Conservation (phyloP, 2,888 invertebrate species). For the Drosophila lacicola region DNA sequence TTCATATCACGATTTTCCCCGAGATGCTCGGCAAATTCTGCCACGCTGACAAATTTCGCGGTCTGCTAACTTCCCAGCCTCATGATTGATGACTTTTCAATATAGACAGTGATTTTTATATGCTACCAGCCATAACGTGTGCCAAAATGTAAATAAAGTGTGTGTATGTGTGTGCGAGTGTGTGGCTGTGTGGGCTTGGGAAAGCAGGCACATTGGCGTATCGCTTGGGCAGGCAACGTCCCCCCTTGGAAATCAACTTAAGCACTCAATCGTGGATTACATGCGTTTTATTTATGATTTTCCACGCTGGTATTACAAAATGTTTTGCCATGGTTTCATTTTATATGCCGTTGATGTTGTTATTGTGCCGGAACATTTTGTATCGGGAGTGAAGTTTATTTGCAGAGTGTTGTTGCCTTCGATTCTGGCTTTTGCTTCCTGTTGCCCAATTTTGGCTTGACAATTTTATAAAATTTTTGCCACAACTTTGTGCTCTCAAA, state of each 20-base stretch:
- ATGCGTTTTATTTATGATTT: conserved; percentile 82
- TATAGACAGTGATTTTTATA: conserved; percentile 57
- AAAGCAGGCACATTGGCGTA: conserved; percentile 16
- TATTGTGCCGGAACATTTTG: conserved; percentile 19
- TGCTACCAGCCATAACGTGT: conserved; percentile 57
- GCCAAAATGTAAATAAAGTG: conserved; percentile 71
- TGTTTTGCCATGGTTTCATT: conserved; percentile 60
- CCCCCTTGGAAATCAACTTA: conserved; percentile 65
- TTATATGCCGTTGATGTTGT: conserved; percentile 60
- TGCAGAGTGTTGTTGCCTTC: conserved; percentile 44
- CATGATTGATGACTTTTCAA: conserved; percentile 79
- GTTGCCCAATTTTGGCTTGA: conserved; percentile 49
- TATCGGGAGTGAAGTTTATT: conserved; percentile 24
- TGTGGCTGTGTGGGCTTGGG: conserved; percentile 3
- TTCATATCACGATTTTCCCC: conserved; percentile 51
- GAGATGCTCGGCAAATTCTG: conserved; percentile 40
- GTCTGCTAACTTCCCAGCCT: conserved; percentile 63
- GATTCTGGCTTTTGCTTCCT: conserved; percentile 44
- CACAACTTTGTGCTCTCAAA: conserved; percentile 64
- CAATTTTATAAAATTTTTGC: conserved; percentile 55
- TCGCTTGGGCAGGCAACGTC: conserved; percentile 1
- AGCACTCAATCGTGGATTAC: conserved; percentile 81
- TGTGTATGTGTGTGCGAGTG: neutral
- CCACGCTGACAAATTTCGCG: conserved; percentile 76
- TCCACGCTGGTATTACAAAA: conserved; percentile 74